phyloP scores from a whole-genome alignment of 2,113 vertebrate genomes.

The Microcebus ravelobensis region DNA sequence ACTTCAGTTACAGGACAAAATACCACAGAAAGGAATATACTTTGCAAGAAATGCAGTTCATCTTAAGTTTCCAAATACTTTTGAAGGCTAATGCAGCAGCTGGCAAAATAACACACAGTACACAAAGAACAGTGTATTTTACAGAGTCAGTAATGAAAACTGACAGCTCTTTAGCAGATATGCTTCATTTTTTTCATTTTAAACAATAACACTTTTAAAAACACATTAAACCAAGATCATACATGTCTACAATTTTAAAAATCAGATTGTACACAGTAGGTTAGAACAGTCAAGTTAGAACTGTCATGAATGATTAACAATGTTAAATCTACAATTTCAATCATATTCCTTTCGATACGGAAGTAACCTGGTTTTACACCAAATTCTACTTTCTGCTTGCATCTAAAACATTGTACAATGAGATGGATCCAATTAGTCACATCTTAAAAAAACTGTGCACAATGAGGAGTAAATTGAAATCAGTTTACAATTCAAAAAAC shows the following conservation, averaged over 20 bases:
- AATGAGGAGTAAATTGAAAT: constrained; percentile 64
- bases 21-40: constrained; percentile 88
- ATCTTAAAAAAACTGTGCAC: constrained; percentile 66
- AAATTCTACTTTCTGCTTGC: constrained; percentile 83
- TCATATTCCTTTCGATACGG: constrained; percentile 73
- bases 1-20: constrained; percentile 87
- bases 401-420: constrained; percentile 82
- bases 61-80: constrained; percentile 86
- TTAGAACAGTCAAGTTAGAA: constrained; percentile 85
- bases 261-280: constrained; percentile 84
- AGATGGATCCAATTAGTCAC: constrained; percentile 75
- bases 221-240: constrained; percentile 85
- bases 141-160: constrained; percentile 83
- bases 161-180: constrained; percentile 83
- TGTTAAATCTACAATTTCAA: constrained; percentile 85
- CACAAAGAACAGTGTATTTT: constrained; percentile 84
- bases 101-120: constrained; percentile 85
- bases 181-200: constrained; percentile 74
- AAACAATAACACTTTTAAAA: constrained; percentile 82
- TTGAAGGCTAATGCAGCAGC: constrained; percentile 86
- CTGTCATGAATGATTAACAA: constrained; percentile 79
- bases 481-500: constrained; percentile 57
- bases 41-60: constrained; percentile 88
- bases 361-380: constrained; percentile 78
- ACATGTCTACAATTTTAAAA: constrained; percentile 85